Conservation (phyloP, 2,797 vertebrate genomes). For the Eptatretus atami region DNA sequence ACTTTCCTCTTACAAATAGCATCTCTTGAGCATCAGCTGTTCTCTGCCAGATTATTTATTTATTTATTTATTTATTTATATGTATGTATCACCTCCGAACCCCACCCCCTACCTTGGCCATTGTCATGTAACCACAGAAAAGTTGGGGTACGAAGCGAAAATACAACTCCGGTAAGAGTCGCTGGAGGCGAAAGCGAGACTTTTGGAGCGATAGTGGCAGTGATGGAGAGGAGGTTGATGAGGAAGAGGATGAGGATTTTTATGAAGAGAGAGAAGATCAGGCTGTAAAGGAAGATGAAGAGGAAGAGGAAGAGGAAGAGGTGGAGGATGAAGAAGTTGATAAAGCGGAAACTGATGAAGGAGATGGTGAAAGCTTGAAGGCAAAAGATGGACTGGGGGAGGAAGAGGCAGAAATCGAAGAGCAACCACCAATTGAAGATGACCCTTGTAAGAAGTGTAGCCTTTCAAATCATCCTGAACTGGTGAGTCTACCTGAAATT, state of each 20-base stretch:
- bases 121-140: no score
- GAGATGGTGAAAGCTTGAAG: conserved; percentile 15
- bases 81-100: no score
- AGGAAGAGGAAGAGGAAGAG: neutral
- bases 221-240: neutral
- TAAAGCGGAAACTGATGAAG: conserved; percentile 22
- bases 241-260: neutral
- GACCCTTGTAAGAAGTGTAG: conserved; percentile 84
- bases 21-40: no score
- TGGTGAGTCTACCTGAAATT: conserved; percentile 20
- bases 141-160: no score
- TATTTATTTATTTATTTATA: no score
- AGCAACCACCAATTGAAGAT: conserved; percentile 27
- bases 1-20: no score
- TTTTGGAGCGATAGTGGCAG: neutral
- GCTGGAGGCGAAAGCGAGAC: no score
- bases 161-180: no score
- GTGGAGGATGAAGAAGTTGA: neutral
- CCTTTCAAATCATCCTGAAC: conserved; percentile 73
- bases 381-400: conserved; percentile 25
- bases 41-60: no score
- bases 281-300: neutral
- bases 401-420: conserved; percentile 25
- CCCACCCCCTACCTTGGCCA: no score
- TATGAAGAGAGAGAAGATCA: neutral